A percentile compares a stretch with the other conserved stretches of the same genome.
phyloP scores from a whole-genome alignment of 2,113 vertebrate genomes.

The Gallinago media region DNA sequence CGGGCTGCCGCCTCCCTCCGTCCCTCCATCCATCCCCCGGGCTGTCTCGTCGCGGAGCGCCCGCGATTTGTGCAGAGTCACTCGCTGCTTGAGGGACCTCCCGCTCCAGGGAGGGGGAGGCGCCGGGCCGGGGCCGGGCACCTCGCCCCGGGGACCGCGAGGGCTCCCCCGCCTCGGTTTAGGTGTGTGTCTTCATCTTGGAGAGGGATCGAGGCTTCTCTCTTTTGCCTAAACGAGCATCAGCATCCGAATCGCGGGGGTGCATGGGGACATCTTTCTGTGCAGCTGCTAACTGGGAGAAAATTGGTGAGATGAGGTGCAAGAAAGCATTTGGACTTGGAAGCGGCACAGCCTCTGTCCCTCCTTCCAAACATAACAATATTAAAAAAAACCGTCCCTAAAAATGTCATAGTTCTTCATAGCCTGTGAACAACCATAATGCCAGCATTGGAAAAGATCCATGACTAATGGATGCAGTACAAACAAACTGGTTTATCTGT shows the following conservation, averaged over 20 bases:
- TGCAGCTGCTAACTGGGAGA: background rate
- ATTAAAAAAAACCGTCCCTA: background rate
- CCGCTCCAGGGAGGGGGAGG: background rate
- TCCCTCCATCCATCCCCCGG: background rate
- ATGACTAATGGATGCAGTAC: background rate
- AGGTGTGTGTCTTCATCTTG: background rate
- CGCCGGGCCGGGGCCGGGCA: background rate
- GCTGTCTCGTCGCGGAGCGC: background rate
- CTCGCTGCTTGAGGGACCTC: conserved; percentile 32
- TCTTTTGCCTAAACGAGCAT: background rate
- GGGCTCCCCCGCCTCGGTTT: background rate
- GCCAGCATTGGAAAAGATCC: background rate
- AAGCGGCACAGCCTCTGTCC: background rate
- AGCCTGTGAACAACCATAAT: background rate
- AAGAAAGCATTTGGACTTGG: background rate
- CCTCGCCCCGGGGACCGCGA: background rate
- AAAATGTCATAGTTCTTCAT: background rate
- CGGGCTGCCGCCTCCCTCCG: background rate
- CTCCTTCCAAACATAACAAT: background rate
- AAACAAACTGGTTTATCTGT: conserved; percentile 29
- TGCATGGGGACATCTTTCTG: background rate
- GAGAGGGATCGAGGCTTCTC: background rate
- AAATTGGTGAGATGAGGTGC: background rate
- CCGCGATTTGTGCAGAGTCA: conserved; percentile 71
- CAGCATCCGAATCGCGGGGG: background rate